Conservation (phyloP, 2,888 invertebrate species). For the Tachina lurida region DNA sequence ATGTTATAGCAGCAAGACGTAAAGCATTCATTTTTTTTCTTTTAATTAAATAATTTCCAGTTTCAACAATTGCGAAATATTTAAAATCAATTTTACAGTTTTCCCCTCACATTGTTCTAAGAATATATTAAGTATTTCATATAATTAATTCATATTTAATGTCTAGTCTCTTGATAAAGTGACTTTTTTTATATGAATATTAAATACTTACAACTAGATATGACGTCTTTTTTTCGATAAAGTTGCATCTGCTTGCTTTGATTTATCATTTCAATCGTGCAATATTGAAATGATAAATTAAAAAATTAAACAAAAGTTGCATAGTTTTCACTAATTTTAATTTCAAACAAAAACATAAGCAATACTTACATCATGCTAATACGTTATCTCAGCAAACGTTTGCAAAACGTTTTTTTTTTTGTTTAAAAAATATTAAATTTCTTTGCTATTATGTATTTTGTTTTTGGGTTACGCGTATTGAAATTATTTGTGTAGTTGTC, state of each 20-base stretch:
- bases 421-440: no score
- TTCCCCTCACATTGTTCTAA: constrained; percentile 18
- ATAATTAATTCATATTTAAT: constrained; percentile 2
- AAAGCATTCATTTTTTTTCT: neutral
- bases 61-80: constrained; percentile 42
- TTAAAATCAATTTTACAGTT: neutral
- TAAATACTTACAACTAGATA: neutral
- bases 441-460: no score
- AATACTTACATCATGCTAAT: no score
- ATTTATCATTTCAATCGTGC: neutral
- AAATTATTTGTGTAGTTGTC: no score
- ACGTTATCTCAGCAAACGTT: no score
- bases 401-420: no score
- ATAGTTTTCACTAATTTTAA: no score
- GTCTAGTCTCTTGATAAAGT: neutral
- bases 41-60: constrained; percentile 11
- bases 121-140: constrained; percentile 11
- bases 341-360: no score
- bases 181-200: neutral
- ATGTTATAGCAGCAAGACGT: neutral
- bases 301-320: no score
- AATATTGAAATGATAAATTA: neutral
- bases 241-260: neutral
- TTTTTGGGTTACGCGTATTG: no score
- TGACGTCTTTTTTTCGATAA: constrained; percentile 1